Percentiles rank a stretch among this genome's conserved stretches.
Evolutionary conservation across 2,113 vertebrate genomes (phyloP).

Genomic region (Australoheros scitulus): DNA sequence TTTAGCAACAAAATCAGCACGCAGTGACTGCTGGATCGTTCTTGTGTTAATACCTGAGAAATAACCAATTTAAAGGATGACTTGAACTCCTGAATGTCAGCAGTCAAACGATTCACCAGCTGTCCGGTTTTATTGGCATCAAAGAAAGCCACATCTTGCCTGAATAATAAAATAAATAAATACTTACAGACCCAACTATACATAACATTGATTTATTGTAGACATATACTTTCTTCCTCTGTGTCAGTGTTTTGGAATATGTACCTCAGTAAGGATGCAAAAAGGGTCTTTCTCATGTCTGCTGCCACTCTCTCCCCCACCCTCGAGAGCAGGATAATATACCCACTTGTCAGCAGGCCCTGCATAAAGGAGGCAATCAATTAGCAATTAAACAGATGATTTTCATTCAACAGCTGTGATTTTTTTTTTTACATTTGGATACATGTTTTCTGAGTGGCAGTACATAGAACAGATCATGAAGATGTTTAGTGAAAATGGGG

Average conservation of each 20-base stretch:
- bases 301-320: constrained; percentile 89
- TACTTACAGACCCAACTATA: background rate
- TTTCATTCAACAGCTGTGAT: constrained; percentile 10
- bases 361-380: constrained; percentile 54
- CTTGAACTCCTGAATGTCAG: constrained; percentile 96
- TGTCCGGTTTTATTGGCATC: constrained; percentile 91
- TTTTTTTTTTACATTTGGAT: background rate
- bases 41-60: constrained; percentile 81
- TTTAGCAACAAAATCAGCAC: background rate
- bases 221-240: background rate
- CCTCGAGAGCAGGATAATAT: constrained; percentile 88
- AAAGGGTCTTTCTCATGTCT: constrained; percentile 90
- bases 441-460: background rate
- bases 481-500: too few species aligned
- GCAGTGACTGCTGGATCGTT: background rate
- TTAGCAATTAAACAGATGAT: background rate
- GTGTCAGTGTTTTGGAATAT: background rate
- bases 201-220: background rate
- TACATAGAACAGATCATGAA: background rate
- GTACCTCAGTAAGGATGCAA: constrained; percentile 87
- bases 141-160: constrained; percentile 94
- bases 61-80: constrained; percentile 94
- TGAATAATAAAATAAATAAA: constrained; percentile 54
- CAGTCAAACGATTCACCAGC: constrained; percentile 89
- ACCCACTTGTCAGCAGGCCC: constrained; percentile 91